Conservation (phyloP, 53 echinoderm and acorn worm species). For the Crossaster papposus region DNA sequence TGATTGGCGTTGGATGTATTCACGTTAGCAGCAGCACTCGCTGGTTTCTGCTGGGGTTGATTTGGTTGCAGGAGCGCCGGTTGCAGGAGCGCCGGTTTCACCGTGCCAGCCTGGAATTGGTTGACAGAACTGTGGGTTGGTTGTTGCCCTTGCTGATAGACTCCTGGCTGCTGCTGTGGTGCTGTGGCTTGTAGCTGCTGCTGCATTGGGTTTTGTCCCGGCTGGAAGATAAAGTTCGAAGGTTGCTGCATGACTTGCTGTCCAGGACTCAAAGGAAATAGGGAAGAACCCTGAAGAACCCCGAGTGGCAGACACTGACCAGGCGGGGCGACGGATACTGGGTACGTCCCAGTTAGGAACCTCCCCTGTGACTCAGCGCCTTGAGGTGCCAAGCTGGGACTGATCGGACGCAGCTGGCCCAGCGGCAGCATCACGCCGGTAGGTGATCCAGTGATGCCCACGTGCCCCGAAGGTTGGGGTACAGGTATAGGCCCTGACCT, state of each 20-base stretch:
- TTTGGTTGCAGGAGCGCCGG: background rate
- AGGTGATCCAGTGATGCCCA: background rate
- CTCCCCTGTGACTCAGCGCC: background rate
- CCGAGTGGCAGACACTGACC: background rate
- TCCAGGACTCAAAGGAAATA: background rate
- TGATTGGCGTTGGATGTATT: background rate
- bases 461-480: background rate
- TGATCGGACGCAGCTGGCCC: background rate
- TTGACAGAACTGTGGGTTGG: conserved; percentile 5
- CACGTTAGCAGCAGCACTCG: background rate
- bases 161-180: conserved; percentile 17
- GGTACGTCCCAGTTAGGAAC: background rate
- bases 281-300: background rate
- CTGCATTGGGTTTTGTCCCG: background rate
- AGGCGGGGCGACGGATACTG: background rate
- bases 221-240: background rate
- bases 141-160: background rate
- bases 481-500: background rate
- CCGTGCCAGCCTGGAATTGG: background rate
- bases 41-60: background rate
- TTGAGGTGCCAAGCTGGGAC: background rate
- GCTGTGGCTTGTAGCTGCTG: background rate
- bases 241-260: conserved; percentile 18
- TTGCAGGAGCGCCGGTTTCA: background rate
- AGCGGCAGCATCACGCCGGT: background rate